Percentiles rank a stretch among this genome's conserved stretches.
phyloP scores from a whole-genome alignment of 2,113 vertebrate species.

The Ginglymostoma cirratum region DNA sequence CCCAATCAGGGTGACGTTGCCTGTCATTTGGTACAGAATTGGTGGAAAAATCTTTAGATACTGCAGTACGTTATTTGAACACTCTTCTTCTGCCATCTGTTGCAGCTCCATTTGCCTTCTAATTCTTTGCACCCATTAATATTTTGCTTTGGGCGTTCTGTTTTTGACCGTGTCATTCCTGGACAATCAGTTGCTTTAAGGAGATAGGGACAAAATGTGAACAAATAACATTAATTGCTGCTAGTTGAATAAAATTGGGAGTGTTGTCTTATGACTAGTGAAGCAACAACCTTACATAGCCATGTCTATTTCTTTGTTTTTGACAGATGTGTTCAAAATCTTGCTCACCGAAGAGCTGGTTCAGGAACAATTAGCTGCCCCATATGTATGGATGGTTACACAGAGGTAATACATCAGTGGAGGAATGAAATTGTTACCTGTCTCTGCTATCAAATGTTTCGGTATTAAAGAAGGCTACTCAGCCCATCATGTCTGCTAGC shows the following conservation, averaged over 20 bases:
- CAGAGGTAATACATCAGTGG: slow-evolving; percentile 65
- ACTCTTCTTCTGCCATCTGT: neutral
- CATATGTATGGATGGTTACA: slow-evolving; percentile 82
- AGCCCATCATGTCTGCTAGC: no score
- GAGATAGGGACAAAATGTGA: neutral
- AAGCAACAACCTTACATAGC: neutral
- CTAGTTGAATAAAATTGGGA: no score
- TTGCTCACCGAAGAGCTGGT: slow-evolving; percentile 53
- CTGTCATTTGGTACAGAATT: neutral
- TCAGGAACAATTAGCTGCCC: slow-evolving; percentile 76
- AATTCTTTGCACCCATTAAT: neutral
- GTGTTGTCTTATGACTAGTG: no score
- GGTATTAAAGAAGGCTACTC: neutral
- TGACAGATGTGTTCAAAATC: slow-evolving; percentile 8
- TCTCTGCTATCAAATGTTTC: accelerated
- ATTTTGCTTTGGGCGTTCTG: neutral
- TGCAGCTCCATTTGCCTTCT: neutral
- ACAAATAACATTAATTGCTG: no score
- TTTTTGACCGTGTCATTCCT: neutral
- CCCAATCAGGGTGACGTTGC: neutral
- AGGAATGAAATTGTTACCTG: neutral
- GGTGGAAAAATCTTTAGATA: neutral
- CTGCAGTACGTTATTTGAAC: neutral
- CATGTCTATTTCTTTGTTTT: neutral
- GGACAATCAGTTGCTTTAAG: neutral